phyloP scores from a whole-genome alignment of 2,797 vertebrate species.

The Chlorospingus flavigularis region DNA sequence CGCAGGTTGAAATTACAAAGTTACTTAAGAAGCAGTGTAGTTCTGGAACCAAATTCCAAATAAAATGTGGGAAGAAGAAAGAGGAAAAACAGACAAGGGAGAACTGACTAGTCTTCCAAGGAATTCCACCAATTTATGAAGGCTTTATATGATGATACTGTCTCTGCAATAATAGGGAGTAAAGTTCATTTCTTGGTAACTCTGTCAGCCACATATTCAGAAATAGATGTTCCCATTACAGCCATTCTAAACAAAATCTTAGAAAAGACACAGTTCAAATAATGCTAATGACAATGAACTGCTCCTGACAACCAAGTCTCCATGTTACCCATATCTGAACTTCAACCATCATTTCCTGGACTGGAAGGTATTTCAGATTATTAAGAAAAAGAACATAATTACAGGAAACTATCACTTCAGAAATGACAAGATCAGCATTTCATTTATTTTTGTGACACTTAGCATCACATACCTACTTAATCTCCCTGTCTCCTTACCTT shows the following conservation, averaged over 20 bases:
- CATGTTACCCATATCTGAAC: background rate
- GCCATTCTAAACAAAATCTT: background rate
- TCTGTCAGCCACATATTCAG: background rate
- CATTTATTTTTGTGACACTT: background rate
- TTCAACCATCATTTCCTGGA: background rate
- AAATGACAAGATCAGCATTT: background rate
- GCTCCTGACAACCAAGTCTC: background rate
- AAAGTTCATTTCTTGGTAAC: background rate
- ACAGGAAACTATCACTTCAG: background rate
- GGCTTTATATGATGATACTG: background rate
- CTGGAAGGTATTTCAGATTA: background rate
- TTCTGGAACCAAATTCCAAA: background rate
- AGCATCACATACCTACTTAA: background rate
- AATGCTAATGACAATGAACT: background rate
- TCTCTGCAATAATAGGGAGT: background rate
- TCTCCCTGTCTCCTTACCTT: conserved; percentile 74
- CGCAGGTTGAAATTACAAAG: background rate
- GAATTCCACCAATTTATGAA: background rate
- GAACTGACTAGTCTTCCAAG: background rate
- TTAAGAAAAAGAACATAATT: background rate
- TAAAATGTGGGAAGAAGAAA: background rate
- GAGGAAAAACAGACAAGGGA: background rate
- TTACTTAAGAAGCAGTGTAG: background rate
- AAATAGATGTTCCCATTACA: background rate
- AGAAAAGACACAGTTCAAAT: background rate